phyloP scores from a whole-genome alignment of 2,113 vertebrate genomes.

The Meleagris gallopavo region DNA sequence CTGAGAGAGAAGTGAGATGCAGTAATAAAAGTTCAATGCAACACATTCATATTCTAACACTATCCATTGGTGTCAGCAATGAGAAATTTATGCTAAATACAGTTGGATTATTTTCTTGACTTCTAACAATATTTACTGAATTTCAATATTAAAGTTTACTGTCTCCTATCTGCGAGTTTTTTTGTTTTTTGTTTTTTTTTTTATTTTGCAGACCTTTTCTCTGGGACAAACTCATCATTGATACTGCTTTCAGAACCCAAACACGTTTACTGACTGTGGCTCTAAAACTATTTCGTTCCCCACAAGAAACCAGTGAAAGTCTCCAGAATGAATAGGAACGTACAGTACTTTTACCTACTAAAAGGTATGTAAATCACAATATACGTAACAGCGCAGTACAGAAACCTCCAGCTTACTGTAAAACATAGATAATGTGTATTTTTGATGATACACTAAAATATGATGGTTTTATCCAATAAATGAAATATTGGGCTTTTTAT shows the following conservation, averaged over 20 bases:
- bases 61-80: not conserved
- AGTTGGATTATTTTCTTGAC: not conserved
- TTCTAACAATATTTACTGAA: not conserved
- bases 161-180: not conserved
- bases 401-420: not conserved
- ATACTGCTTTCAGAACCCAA: not conserved
- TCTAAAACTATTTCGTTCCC: not conserved
- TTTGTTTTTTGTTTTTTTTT: too few species aligned
- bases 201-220: not conserved
- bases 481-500: not conserved
- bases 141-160: not conserved
- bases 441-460: not conserved
- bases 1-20: conserved; percentile 58
- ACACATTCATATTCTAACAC: not conserved
- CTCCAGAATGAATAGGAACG: fast-evolving
- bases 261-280: not conserved
- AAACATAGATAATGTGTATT: not conserved
- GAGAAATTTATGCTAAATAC: not conserved
- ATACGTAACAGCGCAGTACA: not conserved
- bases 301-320: not conserved
- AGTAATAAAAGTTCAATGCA: not conserved
- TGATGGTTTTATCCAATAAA: not conserved
- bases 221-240: not conserved
- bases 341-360: not conserved
- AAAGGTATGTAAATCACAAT: not conserved